phyloP scores from a whole-genome alignment of 2,888 invertebrate species.

The Apodemia hepburni region DNA sequence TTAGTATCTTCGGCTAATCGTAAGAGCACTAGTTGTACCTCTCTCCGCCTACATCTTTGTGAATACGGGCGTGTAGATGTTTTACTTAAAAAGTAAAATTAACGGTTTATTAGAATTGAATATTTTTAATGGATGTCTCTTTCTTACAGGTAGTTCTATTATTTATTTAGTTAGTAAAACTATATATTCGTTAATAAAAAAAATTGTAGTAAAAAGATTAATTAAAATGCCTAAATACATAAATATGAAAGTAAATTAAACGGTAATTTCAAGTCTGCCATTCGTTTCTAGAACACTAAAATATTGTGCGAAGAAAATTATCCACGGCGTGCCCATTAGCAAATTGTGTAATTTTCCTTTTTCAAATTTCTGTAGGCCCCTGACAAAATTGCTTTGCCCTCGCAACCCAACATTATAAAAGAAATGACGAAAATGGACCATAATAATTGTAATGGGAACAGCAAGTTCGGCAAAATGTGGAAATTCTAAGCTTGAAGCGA shows the following conservation, averaged over 20 bases:
- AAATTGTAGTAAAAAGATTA: too few relatives aligned
- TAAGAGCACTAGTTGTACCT: too few relatives aligned
- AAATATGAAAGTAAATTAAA: neutral
- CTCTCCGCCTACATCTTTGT: too few relatives aligned
- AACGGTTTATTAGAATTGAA: too few relatives aligned
- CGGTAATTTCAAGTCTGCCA: neutral
- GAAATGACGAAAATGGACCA: conserved; percentile 61
- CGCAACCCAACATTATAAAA: conserved; percentile 60
- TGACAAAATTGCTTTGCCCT: conserved; percentile 67
- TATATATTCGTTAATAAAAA: too few relatives aligned
- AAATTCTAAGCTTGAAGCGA: neutral
- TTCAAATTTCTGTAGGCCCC: conserved; percentile 65
- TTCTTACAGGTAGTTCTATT: too few relatives aligned
- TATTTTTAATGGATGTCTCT: too few relatives aligned
- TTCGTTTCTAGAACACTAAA: conserved; percentile 32
- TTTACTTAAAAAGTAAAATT: too few relatives aligned
- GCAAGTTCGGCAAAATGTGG: neutral
- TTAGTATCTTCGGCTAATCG: too few relatives aligned
- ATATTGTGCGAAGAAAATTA: conserved; percentile 64
- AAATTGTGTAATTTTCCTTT: conserved; percentile 76
- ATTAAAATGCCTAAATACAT: neutral
- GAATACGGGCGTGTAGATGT: too few relatives aligned
- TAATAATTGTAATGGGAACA: conserved; percentile 35
- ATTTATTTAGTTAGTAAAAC: too few relatives aligned
- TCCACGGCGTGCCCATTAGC: conserved; percentile 63